Conservation (phyloP, 2,797 vertebrate species). For the Trematomus bernacchii region DNA sequence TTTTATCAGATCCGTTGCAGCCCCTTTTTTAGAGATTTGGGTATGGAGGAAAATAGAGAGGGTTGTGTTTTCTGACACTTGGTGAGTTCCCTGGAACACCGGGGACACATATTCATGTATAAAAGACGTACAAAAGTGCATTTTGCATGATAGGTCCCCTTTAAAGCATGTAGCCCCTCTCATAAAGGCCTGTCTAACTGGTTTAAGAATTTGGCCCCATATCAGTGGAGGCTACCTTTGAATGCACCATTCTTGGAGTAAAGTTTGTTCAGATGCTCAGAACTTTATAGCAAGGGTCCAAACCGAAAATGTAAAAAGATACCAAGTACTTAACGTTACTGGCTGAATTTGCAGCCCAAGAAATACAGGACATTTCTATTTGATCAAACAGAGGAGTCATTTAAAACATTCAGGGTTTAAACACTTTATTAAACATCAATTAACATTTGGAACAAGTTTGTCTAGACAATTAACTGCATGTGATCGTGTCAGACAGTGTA, state of each 20-base stretch:
- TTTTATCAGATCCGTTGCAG: too few species aligned
- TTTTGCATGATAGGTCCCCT: too few species aligned
- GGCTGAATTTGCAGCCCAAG: background rate
- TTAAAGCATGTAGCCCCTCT: constrained; percentile 2
- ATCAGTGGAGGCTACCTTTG: background rate
- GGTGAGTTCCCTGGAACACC: too few species aligned
- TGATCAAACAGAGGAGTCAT: background rate
- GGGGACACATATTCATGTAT: too few species aligned
- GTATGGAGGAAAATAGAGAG: too few species aligned
- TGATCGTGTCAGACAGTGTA: background rate
- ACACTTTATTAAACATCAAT: constrained; percentile 1
- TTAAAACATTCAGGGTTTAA: constrained; percentile 6
- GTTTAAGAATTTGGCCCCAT: background rate
- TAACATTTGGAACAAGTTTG: background rate
- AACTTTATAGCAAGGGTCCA: background rate
- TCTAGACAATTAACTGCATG: background rate
- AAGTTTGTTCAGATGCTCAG: background rate
- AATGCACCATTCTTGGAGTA: background rate
- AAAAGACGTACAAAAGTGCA: too few species aligned
- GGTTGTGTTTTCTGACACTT: too few species aligned
- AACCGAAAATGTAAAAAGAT: background rate
- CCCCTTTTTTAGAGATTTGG: too few species aligned
- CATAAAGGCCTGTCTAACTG: background rate
- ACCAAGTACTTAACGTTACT: background rate
- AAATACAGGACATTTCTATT: background rate